phyloP scores from a whole-genome alignment of 2,888 invertebrate species.

The Saturnia japonica region DNA sequence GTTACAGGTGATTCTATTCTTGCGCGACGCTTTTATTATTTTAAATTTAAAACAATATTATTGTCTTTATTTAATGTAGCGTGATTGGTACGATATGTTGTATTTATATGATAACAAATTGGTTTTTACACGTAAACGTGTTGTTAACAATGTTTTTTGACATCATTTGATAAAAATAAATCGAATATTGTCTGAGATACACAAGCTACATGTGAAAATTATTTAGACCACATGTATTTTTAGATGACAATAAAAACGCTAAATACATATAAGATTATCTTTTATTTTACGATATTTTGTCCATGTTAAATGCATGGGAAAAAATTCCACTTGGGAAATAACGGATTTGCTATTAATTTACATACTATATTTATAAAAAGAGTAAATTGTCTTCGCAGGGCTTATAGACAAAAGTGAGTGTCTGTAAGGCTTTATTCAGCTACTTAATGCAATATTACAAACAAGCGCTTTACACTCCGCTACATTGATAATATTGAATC shows the following conservation, averaged over 20 bases:
- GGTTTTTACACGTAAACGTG: background rate
- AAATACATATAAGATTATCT: too few species aligned
- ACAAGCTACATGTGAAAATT: background rate
- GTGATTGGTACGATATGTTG: background rate
- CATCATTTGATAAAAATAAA: background rate
- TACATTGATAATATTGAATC: conserved; percentile 71
- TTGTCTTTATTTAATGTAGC: conserved; percentile 1
- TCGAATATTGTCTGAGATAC: background rate
- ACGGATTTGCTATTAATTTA: background rate
- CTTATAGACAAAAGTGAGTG: background rate
- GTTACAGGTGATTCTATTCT: background rate
- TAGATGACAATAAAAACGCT: too few species aligned
- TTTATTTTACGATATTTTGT: background rate
- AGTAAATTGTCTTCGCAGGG: background rate
- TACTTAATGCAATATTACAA: conserved; percentile 8
- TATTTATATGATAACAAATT: background rate
- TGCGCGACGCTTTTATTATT: background rate
- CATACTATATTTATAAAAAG: background rate
- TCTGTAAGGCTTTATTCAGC: background rate
- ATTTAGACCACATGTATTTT: too few species aligned
- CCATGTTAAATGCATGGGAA: background rate
- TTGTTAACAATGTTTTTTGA: background rate
- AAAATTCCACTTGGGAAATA: background rate
- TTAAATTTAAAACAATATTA: background rate
- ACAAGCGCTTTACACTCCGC: conserved; percentile 40